These are phyloP conservation scores for Lithophane semibrunnea DNA, from an alignment of 2,888 invertebrate genomes.

Conservation along the genomic window DNA sequence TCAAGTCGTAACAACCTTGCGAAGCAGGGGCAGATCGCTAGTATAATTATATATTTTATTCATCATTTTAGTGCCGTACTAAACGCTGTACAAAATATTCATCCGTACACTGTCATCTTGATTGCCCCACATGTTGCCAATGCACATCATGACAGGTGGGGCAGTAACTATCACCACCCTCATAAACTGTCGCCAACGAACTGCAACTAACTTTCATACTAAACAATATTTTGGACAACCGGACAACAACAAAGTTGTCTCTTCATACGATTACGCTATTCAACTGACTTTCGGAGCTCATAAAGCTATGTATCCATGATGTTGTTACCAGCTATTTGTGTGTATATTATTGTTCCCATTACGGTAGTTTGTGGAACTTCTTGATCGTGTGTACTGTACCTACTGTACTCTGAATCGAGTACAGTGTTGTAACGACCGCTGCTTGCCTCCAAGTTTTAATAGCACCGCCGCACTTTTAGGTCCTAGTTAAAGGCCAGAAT, in stretches of 20 bases:
- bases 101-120: slow-evolving; percentile 12
- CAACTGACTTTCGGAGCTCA: slow-evolving; percentile 36
- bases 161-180: slow-evolving; percentile 36
- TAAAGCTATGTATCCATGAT: slow-evolving; percentile 55
- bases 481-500: slow-evolving; percentile 79
- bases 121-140: slow-evolving; percentile 21
- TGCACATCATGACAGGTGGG: slow-evolving; percentile 25
- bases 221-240: slow-evolving; percentile 54
- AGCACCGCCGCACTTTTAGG: slow-evolving; percentile 81
- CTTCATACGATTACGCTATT: slow-evolving; percentile 27
- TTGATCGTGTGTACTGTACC: slow-evolving; percentile 51
- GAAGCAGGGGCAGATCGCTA: too few species aligned
- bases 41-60: too few species aligned
- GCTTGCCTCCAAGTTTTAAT: slow-evolving; percentile 84
- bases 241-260: slow-evolving; percentile 34
- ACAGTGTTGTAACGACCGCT: slow-evolving; percentile 81
- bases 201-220: slow-evolving; percentile 40
- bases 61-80: not conserved
- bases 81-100: not conserved
- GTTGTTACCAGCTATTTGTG: slow-evolving; percentile 57
- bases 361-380: slow-evolving; percentile 59
- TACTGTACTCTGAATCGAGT: slow-evolving; percentile 60
- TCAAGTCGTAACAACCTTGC: too few species aligned
- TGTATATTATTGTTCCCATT: slow-evolving; percentile 65
- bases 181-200: slow-evolving; percentile 37